A percentile compares a stretch with the other conserved stretches of the same genome.
phyloP scores from a whole-genome alignment of 30 jellyfish, hydroid and myxozoan species.

The Aurelia coerulea region DNA sequence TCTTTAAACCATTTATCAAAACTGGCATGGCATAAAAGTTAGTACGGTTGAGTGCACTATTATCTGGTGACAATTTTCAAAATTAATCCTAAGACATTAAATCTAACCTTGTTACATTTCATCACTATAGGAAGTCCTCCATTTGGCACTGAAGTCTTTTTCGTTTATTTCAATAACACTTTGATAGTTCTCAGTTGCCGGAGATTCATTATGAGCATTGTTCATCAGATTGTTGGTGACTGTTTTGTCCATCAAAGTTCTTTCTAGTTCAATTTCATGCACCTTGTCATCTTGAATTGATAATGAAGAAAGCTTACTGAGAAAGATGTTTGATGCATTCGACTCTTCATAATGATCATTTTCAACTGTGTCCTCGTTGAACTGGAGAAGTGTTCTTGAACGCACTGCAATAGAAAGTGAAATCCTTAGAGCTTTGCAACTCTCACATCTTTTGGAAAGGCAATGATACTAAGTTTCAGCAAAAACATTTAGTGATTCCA shows the following conservation, averaged over 20 bases:
- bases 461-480: background rate
- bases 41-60: too few species aligned
- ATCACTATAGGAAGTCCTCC: slow-evolving; percentile 73
- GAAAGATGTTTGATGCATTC: slow-evolving; percentile 57
- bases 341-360: slow-evolving; percentile 69
- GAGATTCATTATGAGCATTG: slow-evolving; percentile 6
- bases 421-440: background rate
- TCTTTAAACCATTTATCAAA: too few species aligned
- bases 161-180: slow-evolving; percentile 52
- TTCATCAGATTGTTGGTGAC: slow-evolving; percentile 1
- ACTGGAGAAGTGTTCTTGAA: slow-evolving; percentile 81
- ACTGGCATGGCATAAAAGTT: too few species aligned
- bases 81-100: too few species aligned
- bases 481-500: too few species aligned
- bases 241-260: background rate
- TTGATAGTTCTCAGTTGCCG: slow-evolving; percentile 25
- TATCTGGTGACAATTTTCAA: too few species aligned
- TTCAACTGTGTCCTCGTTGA: slow-evolving; percentile 70
- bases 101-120: slow-evolving; percentile 29
- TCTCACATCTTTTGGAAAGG: background rate
- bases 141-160: slow-evolving; percentile 35
- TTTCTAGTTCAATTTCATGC: slow-evolving; percentile 18
- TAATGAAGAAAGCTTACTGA: slow-evolving; percentile 65
- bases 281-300: slow-evolving; percentile 32
- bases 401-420: slow-evolving; percentile 65